These are phyloP conservation scores for Dermatophagoides farinae DNA, from an alignment of 1,140 invertebrate species.

Conservation along the genomic window DNA sequence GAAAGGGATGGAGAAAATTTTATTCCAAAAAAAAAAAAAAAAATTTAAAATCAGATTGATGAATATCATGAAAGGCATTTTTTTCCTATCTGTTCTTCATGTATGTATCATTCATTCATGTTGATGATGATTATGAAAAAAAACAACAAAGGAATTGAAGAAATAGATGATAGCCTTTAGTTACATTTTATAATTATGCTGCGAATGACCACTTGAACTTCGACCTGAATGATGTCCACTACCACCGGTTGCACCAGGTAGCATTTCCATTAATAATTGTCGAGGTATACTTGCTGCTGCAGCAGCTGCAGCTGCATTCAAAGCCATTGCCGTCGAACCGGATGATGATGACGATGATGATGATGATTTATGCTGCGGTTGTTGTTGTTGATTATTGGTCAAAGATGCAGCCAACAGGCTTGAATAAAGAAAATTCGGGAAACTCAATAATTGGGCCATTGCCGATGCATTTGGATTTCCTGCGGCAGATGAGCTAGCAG, in stretches of 20 bases:
- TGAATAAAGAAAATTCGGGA: neutral
- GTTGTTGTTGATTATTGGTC: neutral
- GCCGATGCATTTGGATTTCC: neutral
- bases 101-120: no score
- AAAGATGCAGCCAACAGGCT: constrained; percentile 2
- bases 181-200: no score
- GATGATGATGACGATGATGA: neutral
- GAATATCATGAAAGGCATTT: no score
- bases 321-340: neutral
- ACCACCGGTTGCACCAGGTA: neutral
- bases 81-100: no score
- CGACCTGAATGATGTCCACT: neutral
- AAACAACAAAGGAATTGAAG: no score
- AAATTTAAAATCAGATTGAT: no score
- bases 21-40: no score
- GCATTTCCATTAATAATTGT: constrained; percentile 3
- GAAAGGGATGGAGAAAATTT: no score
- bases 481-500: neutral
- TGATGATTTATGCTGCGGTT: neutral
- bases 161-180: no score
- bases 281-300: neutral
- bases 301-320: neutral
- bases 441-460: neutral
- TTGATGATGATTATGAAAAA: no score
- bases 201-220: neutral